Base-by-base conservation (phyloP, 2,888 invertebrate genomes). In the Lottia scabra region DNA sequence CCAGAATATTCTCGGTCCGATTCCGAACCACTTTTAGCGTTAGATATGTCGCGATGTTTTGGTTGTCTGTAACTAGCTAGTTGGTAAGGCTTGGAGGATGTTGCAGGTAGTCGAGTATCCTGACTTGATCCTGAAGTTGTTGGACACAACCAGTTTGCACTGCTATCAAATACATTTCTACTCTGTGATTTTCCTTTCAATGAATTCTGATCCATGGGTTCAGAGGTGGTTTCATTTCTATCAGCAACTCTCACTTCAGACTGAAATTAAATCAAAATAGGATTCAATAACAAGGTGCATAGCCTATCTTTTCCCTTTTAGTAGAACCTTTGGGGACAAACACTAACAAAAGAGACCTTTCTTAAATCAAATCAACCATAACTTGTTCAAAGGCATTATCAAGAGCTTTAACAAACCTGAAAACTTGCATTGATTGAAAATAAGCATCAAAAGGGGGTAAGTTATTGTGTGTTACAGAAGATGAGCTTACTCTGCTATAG, bases 1-100 rank as follows among this genome's bases (percentile, higher is more conserved):
- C 70, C 70, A 26, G 65, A 65, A 38, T 43, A 65, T 56, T 70
- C 70, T 12, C 62, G 27, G n/a, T 70, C 70, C 16, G 70, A 70
- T 56, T 70, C 70, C 1, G 70, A 70, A 43, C 66, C 65, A 66
- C 45, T 56, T 64, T 70, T 70, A 62, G 23, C 56, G 38, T 38
- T 38, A 0, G 56, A 56, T 10, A 19, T 23, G 13, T 56, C 56
- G 23, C 56, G 23, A 23, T 23, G 19, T 56, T 56, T 56, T 19
- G 12, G 19, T 23, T 56, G 56, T 56, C 23, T 56, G 12, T 23
- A 56, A 10, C 19, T 23, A 19, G 19, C 23, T 56, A 56, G 23
- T 23, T 23, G 56, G 23, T 56, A 23, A 56, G 19, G 19, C 13
- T 19, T 23, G 19, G 19, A 23, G 8, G 56, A 23, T 43, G 45